Base-by-base conservation (phyloP, 1,140 invertebrate species). In the Drosophila azteca region DNA sequence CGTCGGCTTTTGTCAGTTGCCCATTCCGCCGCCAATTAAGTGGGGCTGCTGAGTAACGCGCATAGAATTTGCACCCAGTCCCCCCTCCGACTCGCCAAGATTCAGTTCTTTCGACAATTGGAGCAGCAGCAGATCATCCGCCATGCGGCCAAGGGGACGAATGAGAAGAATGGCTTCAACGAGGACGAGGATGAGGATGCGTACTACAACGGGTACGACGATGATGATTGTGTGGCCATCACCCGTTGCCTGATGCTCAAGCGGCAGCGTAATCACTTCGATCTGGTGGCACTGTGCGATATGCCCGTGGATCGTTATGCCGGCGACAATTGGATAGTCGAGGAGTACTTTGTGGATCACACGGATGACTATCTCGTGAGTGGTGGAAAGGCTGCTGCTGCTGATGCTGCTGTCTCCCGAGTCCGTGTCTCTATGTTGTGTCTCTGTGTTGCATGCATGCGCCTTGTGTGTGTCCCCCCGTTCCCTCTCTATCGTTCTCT, bases 311-410 rank as follows among this genome's bases (percentile, higher is more conserved):
- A 84, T 15, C 80, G 70, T 49, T 88, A 88, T 35, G 64, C 67
- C 49, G 83, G 83, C 65, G 79, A 79, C 11, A 85, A 76, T 84
- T 91, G 90, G 90, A 88, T 91, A 46, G 31, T 84, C 20, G 90
- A 91, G 52, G 85, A 91, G 57, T 91, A 91, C 54, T 88, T 91
- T 72, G 61, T 77, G 44, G 90, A 91, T 79, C 90, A 90, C 59
- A 72, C 43, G 22, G 74, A 81, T 61, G 90, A 91, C 73, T 91
- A 88, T 60, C 64, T 91, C 71, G 90, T 91, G 78, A 91, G 90
- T 90, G 45, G 45, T 13, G 39, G 24, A 74, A 43, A 43, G 20
- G 24, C 24, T 17, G 8, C 24, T 26, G 3, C 24, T 24, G 24
- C 24, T 24, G 26, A 20, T 45, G 22, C 6, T 43, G 13, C 17